Base-by-base conservation (phyloP, 2,797 vertebrate genomes). In the Oreochromis grahami region DNA sequence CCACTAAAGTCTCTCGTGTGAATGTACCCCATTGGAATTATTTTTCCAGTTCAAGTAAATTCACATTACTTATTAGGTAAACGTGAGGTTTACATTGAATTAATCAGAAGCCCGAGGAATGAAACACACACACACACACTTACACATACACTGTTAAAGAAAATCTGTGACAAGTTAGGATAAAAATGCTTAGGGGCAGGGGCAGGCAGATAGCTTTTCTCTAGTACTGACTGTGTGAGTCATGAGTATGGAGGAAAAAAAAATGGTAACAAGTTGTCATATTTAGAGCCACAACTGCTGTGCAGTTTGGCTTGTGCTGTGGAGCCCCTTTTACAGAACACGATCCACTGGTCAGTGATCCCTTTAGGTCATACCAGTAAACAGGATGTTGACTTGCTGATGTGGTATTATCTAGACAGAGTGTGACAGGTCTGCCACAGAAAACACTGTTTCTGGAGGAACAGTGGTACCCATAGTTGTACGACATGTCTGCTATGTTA, bases 351-450 rank as follows among this genome's bases (percentile, higher is more conserved):
- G 84, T 87, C 92, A 92, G 93, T 78, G 85, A 91, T 88, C 89
- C 92, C 92, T 91, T 84, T 84, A 84, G 92, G 93, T 86, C 86
- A 77, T 74, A 82, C 83, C 88, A 79, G 88, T 89, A 92, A 94
- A 94, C 91, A 91, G 80, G 80, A 88, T 89, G 90, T 92, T 93
- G 93, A 92, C 92, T 92, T 86, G 81, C 86, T 90, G 82, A 91
- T 88, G 89, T 85, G 83, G 78, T 68, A 77, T 87, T 87, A 86
- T 86, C 88, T 88, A 86, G 81, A 90, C 85, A 63, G 50, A 90
- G 76, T 65, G 48, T 91, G 92, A 92, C 88, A 89, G 89, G 74
- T 82, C 89, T 86, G 84, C 82, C 63, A 81, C 77, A 41, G 85
- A 70, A 89, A 88, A 88, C 12, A 43, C 83, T 80, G 78, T 86